Evolutionary conservation across 2,888 invertebrate genomes (phyloP), one percentile per base, ranked within the genome.

Genomic region (Acleris emargana): DNA sequence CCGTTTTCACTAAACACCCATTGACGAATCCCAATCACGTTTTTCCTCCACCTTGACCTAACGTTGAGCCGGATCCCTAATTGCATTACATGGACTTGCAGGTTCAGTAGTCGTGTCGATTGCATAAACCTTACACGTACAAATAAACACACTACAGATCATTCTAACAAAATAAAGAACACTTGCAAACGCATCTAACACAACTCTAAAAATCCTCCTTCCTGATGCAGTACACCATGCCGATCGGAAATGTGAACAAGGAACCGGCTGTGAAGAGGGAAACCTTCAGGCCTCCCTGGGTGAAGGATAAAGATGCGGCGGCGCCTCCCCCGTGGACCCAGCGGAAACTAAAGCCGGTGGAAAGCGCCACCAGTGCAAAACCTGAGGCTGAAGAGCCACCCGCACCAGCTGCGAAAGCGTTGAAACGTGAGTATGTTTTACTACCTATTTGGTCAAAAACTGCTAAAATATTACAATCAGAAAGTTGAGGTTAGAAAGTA

Each of bases 251-350:
- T 77, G 82, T 91, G 63, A 93, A 91, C 72, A 93, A 91, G 72
- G 93, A 93, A 68, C 86, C 91, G 50, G 84, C 89, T 25, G 88
- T 93, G 53, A 94, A 94, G 78, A 89, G 96, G 69, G 95, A 95
- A 70, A 95, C 94, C 68, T 95, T 95, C 82, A 90, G 96, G 69
- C 96, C 96, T 47, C 96, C 96, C 6, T 96, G 96, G 95, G 96
- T 96, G 58, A 96, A 95, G 78, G 95, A 95, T 1, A 93, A 93
- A 67, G 95, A 94, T 6, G 85, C 90, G 0, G 94, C 95, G 18
- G 83, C 94, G 3, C 88, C 94, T 0, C 94, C 95, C 7, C 92
- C 95, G 1, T 95, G 95, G 95, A 93, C 94, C 11, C 90, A 94
- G 70, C 94, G 91, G 75, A 93, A 93, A 66, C 76, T 92, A 20